Evolutionary conservation across 2,113 vertebrate species (phyloP).

Genomic region (Psephotus haematonotus): DNA sequence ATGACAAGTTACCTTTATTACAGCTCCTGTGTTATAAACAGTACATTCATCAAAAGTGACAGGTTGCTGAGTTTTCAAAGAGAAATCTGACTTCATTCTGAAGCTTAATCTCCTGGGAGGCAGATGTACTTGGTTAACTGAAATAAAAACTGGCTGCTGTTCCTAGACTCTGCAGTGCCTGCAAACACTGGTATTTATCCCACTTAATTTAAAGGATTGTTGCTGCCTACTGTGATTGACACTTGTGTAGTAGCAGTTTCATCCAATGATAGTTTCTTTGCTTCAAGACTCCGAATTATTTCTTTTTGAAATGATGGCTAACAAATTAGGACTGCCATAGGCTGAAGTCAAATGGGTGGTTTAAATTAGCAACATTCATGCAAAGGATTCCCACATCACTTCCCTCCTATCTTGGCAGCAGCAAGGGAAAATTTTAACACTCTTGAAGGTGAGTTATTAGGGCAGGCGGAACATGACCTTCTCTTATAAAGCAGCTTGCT

Average conservation of each 20-base stretch:
- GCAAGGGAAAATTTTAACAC: neutral
- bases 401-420: neutral
- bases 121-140: neutral
- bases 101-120: neutral
- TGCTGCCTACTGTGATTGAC: neutral
- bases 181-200: neutral
- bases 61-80: neutral
- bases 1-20: neutral
- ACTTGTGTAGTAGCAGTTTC: neutral
- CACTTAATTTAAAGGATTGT: neutral
- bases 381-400: neutral
- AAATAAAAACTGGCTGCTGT: neutral
- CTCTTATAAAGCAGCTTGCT: neutral
- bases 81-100: neutral
- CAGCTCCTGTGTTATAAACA: neutral
- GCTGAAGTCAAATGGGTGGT: neutral
- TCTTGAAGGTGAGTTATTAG: neutral
- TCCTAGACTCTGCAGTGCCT: neutral
- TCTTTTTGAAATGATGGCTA: neutral
- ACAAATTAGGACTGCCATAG: neutral
- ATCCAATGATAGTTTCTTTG: neutral
- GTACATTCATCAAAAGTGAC: neutral
- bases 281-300: neutral
- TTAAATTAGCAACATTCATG: neutral
- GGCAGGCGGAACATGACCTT: neutral